Evolutionary conservation across 2,797 vertebrate genomes (phyloP).

Genomic region (Trachops cirrhosus): DNA sequence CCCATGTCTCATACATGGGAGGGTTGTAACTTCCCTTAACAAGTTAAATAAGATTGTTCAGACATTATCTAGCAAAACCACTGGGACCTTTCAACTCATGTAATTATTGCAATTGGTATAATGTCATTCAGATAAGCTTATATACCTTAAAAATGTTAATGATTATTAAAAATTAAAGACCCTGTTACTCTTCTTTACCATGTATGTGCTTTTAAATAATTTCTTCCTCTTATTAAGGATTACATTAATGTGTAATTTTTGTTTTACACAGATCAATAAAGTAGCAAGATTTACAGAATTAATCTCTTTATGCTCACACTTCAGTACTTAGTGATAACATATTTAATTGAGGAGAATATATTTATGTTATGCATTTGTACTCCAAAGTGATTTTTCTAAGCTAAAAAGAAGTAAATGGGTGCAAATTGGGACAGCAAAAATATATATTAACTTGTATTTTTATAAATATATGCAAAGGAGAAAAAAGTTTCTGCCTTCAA

Average conservation of each 20-base stretch:
- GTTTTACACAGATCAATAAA: background rate
- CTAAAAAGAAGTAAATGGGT: conserved; percentile 32
- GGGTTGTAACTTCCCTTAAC: background rate
- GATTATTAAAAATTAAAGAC: conserved; percentile 19
- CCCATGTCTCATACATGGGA: background rate
- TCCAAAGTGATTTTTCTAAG: conserved; percentile 28
- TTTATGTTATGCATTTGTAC: background rate
- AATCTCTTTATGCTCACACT: background rate
- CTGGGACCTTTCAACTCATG: background rate
- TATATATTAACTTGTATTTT: conserved; percentile 1
- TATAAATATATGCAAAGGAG: background rate
- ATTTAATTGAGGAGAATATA: background rate
- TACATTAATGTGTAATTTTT: background rate
- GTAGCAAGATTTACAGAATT: background rate
- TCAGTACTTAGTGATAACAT: background rate
- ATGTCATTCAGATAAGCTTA: background rate
- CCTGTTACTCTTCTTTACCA: background rate
- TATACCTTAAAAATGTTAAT: background rate
- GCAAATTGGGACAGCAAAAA: conserved; percentile 8
- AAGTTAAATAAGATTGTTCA: background rate
- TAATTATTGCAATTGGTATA: background rate
- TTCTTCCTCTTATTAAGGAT: background rate
- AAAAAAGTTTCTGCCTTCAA: conserved; percentile 44
- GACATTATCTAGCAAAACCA: background rate
- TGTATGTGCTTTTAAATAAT: background rate